Evolutionary conservation across 2,888 invertebrate genomes (phyloP).

Genomic region (Drosophila colorata): DNA sequence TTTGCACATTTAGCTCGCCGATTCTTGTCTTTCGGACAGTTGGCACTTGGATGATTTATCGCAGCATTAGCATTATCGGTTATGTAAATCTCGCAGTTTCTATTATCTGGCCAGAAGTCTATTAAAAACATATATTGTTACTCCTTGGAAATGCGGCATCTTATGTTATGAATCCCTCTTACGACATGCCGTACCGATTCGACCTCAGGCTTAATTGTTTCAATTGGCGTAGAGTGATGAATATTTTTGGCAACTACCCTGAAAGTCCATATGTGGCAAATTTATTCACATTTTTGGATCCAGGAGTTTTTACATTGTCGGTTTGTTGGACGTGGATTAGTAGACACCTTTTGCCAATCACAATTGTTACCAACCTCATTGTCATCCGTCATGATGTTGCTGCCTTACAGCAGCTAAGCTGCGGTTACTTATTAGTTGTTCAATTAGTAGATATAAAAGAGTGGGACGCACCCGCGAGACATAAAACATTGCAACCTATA

Average conservation of each 20-base stretch:
- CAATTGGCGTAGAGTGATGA: conserved; percentile 3
- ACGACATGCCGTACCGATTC: conserved; percentile 1
- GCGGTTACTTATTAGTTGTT: no score
- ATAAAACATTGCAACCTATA: no score
- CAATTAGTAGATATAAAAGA: no score
- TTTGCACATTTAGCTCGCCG: conserved; percentile 5
- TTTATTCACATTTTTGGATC: background rate
- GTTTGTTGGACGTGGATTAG: background rate
- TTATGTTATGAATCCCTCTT: conserved; percentile 6
- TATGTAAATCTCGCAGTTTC: conserved; percentile 1
- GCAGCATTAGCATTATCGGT: no score
- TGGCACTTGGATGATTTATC: no score
- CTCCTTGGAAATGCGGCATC: conserved; percentile 2
- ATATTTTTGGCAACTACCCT: conserved; percentile 9
- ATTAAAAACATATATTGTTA: conserved; percentile 4
- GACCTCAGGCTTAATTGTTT: background rate
- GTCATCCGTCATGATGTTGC: no score
- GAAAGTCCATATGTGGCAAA: background rate
- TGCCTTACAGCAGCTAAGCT: no score
- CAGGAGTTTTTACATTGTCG: background rate
- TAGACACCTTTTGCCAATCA: background rate
- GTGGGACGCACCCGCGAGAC: no score
- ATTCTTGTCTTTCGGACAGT: conserved; percentile 1
- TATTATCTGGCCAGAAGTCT: background rate
- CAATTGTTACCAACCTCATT: no score